A percentile compares a stretch with the other conserved stretches of the same genome.
Evolutionary conservation across 2,113 vertebrate genomes (phyloP).

Genomic region (Pachyramphus minor): DNA sequence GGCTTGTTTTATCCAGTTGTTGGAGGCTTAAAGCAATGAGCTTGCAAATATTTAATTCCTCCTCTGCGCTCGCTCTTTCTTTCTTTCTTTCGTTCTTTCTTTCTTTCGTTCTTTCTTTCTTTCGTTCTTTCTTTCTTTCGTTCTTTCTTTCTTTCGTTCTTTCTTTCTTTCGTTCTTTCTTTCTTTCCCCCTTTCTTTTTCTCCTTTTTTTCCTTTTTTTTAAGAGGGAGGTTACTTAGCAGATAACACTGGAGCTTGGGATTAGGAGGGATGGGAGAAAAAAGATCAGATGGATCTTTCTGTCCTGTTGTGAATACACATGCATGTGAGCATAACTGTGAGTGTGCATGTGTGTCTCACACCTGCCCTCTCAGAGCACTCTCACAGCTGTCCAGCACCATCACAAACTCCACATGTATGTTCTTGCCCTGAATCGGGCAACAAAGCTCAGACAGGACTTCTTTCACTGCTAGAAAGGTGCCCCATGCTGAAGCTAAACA

Average conservation of each 20-base stretch:
- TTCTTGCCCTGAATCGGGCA: neutral
- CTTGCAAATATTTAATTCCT: slow-evolving; percentile 35
- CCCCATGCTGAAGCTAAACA: neutral
- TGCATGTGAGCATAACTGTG: neutral
- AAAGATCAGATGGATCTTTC: neutral
- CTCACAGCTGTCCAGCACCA: neutral
- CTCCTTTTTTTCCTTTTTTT: too few relatives aligned
- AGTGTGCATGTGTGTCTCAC: neutral
- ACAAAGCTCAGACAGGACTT: neutral
- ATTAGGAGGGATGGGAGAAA: neutral
- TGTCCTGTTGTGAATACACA: neutral
- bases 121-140: neutral
- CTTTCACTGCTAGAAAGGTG: neutral
- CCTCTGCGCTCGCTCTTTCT: neutral
- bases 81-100: neutral
- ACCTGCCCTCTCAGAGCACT: neutral
- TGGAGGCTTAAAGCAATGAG: slow-evolving; percentile 43
- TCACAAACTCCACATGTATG: neutral
- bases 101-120: too few relatives aligned
- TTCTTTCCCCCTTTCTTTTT: too few relatives aligned
- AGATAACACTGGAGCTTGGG: neutral
- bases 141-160: too few relatives aligned
- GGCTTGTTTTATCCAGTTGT: slow-evolving; percentile 41
- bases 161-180: neutral
- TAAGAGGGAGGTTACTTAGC: too few relatives aligned